A percentile compares a stretch with the other conserved stretches of the same genome.
phyloP scores from a whole-genome alignment of 2,888 invertebrate genomes.

The Loripinus fragilis region DNA sequence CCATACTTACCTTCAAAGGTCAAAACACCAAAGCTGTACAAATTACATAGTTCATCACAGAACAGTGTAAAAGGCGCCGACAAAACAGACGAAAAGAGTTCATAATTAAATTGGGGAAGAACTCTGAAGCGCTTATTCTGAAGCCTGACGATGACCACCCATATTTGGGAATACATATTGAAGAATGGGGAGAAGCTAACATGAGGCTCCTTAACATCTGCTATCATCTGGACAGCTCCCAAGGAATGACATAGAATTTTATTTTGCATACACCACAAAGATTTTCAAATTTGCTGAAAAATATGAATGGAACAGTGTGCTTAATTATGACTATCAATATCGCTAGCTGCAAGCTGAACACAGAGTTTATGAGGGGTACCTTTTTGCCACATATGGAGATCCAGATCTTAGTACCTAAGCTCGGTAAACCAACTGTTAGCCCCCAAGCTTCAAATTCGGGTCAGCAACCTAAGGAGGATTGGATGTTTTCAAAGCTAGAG shows the following conservation, averaged over 20 bases:
- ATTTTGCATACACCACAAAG: conserved; percentile 39
- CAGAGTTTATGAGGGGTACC: conserved; percentile 34
- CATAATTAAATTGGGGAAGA: not conserved
- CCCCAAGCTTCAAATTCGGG: not conserved
- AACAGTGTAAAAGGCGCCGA: conserved; percentile 29
- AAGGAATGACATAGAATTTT: conserved; percentile 32
- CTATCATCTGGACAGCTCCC: not conserved
- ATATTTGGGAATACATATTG: conserved; percentile 26
- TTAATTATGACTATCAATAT: conserved; percentile 30
- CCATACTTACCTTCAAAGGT: conserved; percentile 30
- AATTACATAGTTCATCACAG: conserved; percentile 32
- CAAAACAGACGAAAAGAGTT: conserved; percentile 31
- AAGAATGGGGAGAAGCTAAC: conserved; percentile 36
- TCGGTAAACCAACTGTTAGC: not conserved
- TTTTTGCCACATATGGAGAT: conserved; percentile 44
- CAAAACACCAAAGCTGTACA: conserved; percentile 28
- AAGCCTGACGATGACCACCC: conserved; percentile 32
- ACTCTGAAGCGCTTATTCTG: conserved; percentile 25
- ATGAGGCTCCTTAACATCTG: conserved; percentile 32
- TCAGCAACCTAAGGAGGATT: conserved; percentile 22
- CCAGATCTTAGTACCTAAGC: conserved; percentile 23
- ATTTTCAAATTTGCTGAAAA: conserved; percentile 42
- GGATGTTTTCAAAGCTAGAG: conserved; percentile 35
- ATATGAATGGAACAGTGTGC: conserved; percentile 41
- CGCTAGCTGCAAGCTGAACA: conserved; percentile 38